Percentiles rank a stretch among this genome's conserved stretches.
Evolutionary conservation across 2,888 invertebrate species (phyloP).

Genomic region (Neoascia interrupta): DNA sequence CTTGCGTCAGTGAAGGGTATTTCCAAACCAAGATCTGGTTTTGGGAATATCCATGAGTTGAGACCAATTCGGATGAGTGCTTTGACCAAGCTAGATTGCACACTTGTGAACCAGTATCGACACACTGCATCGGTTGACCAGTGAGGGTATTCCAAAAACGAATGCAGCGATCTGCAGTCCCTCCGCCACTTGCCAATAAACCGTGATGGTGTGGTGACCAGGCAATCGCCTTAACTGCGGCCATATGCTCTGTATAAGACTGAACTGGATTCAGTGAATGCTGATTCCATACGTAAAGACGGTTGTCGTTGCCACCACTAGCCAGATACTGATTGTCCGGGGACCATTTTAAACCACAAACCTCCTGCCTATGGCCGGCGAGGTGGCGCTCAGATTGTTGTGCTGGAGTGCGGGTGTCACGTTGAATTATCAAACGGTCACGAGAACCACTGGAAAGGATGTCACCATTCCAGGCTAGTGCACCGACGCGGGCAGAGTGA

Average conservation of each 20-base stretch:
- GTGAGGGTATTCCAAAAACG: constrained; percentile 99
- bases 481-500: constrained; percentile 95
- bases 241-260: constrained; percentile 96
- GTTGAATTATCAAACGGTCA: constrained; percentile 94
- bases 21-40: constrained; percentile 99
- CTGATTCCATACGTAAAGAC: constrained; percentile 84
- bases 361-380: constrained; percentile 97
- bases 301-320: constrained; percentile 96
- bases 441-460: constrained; percentile 96
- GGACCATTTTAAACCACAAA: constrained; percentile 99
- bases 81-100: constrained; percentile 99
- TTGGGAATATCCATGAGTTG: constrained; percentile 99
- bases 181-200: constrained; percentile 97
- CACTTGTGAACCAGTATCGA: constrained; percentile 98
- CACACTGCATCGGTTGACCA: constrained; percentile 98
- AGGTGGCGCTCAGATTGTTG: constrained; percentile 88
- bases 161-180: constrained; percentile 98
- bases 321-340: constrained; percentile 98
- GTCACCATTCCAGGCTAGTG: constrained; percentile 98
- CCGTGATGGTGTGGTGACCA: constrained; percentile 99
- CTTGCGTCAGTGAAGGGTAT: constrained; percentile 97
- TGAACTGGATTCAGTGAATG: constrained; percentile 94
- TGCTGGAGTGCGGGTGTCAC: constrained; percentile 94
- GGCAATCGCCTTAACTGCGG: constrained; percentile 98
- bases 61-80: constrained; percentile 97